Conservation (phyloP, 53 echinoderm and acorn worm genomes). For the Holothuria scabra region DNA sequence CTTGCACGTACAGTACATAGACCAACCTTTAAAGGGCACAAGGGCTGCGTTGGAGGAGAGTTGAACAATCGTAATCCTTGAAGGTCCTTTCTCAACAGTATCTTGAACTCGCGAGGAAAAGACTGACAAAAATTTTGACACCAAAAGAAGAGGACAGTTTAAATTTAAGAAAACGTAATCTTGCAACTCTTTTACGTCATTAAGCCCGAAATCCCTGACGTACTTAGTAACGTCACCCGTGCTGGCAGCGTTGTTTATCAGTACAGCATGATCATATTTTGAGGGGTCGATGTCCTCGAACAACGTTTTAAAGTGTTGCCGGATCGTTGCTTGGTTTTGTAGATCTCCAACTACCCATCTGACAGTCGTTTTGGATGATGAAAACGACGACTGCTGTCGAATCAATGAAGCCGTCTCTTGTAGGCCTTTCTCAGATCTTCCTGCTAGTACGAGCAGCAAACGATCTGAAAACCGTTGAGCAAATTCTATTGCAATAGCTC, state of each 20-base stretch:
- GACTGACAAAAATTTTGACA: conserved; percentile 58
- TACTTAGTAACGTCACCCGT: conserved; percentile 64
- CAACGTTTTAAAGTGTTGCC: conserved; percentile 12
- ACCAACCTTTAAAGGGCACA: conserved; percentile 61
- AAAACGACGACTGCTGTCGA: conserved; percentile 31
- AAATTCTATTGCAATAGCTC: conserved; percentile 71
- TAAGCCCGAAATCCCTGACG: conserved; percentile 47
- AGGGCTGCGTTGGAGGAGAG: conserved; percentile 65
- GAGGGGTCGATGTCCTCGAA: conserved; percentile 53
- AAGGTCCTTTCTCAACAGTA: neutral
- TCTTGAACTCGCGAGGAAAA: conserved; percentile 60
- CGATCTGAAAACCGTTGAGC: conserved; percentile 56
- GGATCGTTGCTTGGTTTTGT: conserved; percentile 16
- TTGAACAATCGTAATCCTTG: conserved; percentile 63
- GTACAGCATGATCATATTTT: conserved; percentile 68
- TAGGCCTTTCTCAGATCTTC: conserved; percentile 62
- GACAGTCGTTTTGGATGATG: conserved; percentile 52
- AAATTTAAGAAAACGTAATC: conserved; percentile 70
- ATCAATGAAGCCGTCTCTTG: conserved; percentile 72
- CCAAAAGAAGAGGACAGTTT: conserved; percentile 64
- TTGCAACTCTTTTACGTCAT: conserved; percentile 51
- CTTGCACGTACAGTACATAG: conserved; percentile 77
- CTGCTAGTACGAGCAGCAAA: conserved; percentile 70
- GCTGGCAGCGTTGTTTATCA: conserved; percentile 81
- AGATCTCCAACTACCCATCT: conserved; percentile 69